These are phyloP conservation scores for Chydorus sphaericus DNA, from an alignment of 2,888 invertebrate species.

Conservation along the genomic window DNA sequence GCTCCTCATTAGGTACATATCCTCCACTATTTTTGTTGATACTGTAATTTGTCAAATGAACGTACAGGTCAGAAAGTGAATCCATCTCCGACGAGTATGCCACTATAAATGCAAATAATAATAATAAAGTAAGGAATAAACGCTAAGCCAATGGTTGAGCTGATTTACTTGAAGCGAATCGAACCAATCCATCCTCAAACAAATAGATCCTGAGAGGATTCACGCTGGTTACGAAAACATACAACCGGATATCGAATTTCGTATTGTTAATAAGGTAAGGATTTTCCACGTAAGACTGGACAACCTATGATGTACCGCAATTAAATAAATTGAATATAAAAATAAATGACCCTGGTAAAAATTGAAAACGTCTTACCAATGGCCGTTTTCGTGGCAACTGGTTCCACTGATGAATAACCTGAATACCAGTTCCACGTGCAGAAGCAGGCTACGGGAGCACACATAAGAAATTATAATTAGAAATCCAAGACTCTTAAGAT, in stretches of 20 bases:
- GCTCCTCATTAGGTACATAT: constrained; percentile 79
- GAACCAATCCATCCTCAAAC: constrained; percentile 85
- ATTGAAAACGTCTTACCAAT: constrained; percentile 39
- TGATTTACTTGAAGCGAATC: constrained; percentile 77
- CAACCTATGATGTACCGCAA: neutral
- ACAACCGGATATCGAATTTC: constrained; percentile 92
- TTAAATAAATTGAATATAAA: neutral
- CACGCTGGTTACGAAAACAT: constrained; percentile 86
- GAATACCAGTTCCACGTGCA: constrained; percentile 89
- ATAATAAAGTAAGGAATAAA: neutral
- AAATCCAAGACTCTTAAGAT: neutral
- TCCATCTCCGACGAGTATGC: constrained; percentile 67
- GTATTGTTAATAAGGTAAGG: constrained; percentile 81
- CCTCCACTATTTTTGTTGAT: constrained; percentile 74
- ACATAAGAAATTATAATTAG: neutral
- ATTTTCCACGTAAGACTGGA: constrained; percentile 47
- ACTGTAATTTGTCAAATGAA: constrained; percentile 86
- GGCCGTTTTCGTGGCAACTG: constrained; percentile 84
- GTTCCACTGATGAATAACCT: constrained; percentile 81
- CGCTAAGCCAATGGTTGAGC: too few species aligned
- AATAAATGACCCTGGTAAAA: neutral
- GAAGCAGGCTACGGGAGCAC: constrained; percentile 61
- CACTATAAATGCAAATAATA: constrained; percentile 37
- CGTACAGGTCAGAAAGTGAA: constrained; percentile 66
- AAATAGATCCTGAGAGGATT: constrained; percentile 85